These are phyloP conservation scores for Mamestra brassicae DNA, from an alignment of 2,888 invertebrate species.

Conservation along the genomic window DNA sequence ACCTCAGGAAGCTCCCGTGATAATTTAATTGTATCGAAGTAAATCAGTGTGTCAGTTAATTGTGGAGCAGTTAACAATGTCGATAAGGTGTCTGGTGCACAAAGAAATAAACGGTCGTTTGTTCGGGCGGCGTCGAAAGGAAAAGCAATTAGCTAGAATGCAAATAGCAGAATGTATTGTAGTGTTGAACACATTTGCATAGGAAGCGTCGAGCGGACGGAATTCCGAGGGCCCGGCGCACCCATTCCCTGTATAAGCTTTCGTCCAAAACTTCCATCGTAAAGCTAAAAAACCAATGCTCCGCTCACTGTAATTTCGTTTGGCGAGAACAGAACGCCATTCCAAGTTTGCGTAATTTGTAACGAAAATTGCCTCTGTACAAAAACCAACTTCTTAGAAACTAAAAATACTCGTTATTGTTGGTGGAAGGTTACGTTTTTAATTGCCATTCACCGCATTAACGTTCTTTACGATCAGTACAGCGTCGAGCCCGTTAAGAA, in stretches of 20 bases:
- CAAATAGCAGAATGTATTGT: constrained; percentile 87
- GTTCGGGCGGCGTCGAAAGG: constrained; percentile 81
- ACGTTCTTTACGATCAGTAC: constrained; percentile 66
- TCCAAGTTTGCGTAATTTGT: constrained; percentile 60
- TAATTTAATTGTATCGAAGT: constrained; percentile 31
- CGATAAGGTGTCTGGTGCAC: constrained; percentile 77
- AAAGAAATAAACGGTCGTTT: constrained; percentile 81
- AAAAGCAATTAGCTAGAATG: constrained; percentile 88
- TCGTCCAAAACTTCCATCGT: constrained; percentile 78
- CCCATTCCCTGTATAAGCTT: constrained; percentile 75
- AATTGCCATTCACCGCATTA: constrained; percentile 64
- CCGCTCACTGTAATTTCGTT: constrained; percentile 61
- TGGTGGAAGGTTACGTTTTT: constrained; percentile 51
- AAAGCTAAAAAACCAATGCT: constrained; percentile 76
- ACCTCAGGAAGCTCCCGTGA: background rate
- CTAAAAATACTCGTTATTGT: constrained; percentile 48
- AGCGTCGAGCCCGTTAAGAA: constrained; percentile 72
- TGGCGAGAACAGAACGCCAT: constrained; percentile 46
- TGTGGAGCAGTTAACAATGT: constrained; percentile 68
- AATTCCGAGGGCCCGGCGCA: constrained; percentile 75
- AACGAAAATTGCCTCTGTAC: constrained; percentile 54
- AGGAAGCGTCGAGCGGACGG: constrained; percentile 79
- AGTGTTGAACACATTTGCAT: constrained; percentile 86
- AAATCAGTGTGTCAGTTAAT: constrained; percentile 60
- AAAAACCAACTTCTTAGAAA: constrained; percentile 44